Conservation (phyloP, 2,797 vertebrate genomes). For the Eleutherodactylus coqui region DNA sequence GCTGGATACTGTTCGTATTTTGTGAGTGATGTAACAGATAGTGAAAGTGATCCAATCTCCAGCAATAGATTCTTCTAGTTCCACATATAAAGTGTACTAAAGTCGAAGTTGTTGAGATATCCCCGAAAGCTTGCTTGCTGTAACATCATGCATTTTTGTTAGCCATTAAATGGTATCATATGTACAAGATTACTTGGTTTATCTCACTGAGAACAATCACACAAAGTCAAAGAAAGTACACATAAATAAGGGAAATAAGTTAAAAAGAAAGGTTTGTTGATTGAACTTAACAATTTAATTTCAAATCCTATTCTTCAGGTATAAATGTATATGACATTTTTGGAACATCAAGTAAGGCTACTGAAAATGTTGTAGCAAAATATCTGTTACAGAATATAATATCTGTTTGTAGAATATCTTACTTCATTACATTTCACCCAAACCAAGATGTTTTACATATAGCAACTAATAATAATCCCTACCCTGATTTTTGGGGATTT, state of each 20-base stretch:
- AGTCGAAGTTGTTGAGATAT: no score
- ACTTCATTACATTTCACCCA: no score
- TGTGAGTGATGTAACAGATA: not conserved
- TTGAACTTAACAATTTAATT: not conserved
- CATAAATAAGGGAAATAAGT: not conserved
- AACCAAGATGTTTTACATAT: no score
- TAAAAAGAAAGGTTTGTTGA: no score
- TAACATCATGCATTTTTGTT: no score
- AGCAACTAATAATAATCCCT: no score
- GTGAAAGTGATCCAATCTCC: not conserved
- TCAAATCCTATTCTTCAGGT: not conserved
- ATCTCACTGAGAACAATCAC: no score
- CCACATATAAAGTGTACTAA: not conserved
- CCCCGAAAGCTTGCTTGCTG: no score
- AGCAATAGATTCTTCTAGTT: not conserved
- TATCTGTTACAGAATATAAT: not conserved
- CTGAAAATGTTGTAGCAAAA: not conserved
- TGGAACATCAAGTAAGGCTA: not conserved
- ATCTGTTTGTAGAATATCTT: not conserved
- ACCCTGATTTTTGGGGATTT: no score
- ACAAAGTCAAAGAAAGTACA: not conserved
- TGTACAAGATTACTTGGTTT: no score
- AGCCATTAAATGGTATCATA: no score
- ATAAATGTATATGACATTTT: not conserved
- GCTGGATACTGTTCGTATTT: not conserved